Conservation (phyloP, 1,140 invertebrate genomes). For the Galleria mellonella region DNA sequence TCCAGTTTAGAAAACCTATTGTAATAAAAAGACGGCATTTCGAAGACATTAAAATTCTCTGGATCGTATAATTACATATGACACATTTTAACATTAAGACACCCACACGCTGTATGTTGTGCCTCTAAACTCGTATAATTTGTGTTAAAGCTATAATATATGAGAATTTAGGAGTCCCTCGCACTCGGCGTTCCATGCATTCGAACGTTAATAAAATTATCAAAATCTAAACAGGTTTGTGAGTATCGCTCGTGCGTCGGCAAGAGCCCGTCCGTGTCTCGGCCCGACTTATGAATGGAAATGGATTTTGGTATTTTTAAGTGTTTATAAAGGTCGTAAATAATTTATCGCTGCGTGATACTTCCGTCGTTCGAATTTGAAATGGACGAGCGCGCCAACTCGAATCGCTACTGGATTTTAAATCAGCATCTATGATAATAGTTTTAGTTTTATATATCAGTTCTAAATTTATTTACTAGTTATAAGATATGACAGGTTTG, state of each 20-base stretch:
- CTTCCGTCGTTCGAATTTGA: conserved; percentile 62
- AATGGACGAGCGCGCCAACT: conserved; percentile 40
- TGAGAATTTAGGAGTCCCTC: conserved; percentile 58
- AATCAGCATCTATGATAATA: conserved; percentile 25
- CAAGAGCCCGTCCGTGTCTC: conserved; percentile 39
- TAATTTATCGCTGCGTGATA: conserved; percentile 68
- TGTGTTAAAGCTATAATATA: conserved; percentile 73
- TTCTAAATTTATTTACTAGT: conserved; percentile 28
- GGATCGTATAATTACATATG: conserved; percentile 68
- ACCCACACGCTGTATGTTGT: conserved; percentile 67
- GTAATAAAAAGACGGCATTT: conserved; percentile 66
- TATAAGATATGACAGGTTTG: conserved; percentile 15
- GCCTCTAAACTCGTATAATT: conserved; percentile 70
- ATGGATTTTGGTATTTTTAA: conserved; percentile 69
- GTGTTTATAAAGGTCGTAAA: conserved; percentile 67
- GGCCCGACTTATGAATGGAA: conserved; percentile 67
- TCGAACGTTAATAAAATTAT: conserved; percentile 73
- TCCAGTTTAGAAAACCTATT: conserved; percentile 57
- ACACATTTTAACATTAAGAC: conserved; percentile 71
- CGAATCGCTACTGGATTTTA: conserved; percentile 56
- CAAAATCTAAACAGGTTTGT: conserved; percentile 72
- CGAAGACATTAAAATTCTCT: conserved; percentile 65
- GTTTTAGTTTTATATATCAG: conserved; percentile 25
- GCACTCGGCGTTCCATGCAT: conserved; percentile 48
- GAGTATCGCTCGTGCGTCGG: conserved; percentile 49